phyloP scores from a whole-genome alignment of 2,888 invertebrate genomes.

The Ellobium chinense region DNA sequence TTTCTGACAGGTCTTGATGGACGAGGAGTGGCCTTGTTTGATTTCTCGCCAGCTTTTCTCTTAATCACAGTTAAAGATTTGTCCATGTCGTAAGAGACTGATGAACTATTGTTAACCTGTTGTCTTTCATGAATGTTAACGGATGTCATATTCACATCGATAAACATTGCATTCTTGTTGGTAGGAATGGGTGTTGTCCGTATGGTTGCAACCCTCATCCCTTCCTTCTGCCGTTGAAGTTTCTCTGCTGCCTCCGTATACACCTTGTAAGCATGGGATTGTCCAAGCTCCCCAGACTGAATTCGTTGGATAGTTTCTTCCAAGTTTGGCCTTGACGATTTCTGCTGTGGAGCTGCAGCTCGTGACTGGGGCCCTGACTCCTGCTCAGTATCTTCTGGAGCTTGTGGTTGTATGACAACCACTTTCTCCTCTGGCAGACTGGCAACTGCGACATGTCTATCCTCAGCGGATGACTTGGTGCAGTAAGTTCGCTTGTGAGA shows the following conservation, averaged over 20 bases:
- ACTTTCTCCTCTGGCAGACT: constrained; percentile 79
- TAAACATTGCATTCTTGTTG: constrained; percentile 62
- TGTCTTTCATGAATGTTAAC: constrained; percentile 20
- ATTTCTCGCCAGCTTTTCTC: constrained; percentile 12
- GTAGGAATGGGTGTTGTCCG: constrained; percentile 59
- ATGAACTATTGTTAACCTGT: constrained; percentile 8
- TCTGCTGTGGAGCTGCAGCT: neutral
- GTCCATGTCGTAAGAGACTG: neutral
- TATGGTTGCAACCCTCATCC: constrained; percentile 52
- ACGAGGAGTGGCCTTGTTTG: neutral
- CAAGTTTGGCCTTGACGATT: constrained; percentile 17
- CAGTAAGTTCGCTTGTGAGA: constrained; percentile 94
- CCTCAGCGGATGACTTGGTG: constrained; percentile 67
- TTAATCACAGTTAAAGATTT: constrained; percentile 8
- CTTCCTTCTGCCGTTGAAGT: constrained; percentile 55
- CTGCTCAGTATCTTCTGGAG: constrained; percentile 53
- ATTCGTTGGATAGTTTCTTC: constrained; percentile 54
- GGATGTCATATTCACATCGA: constrained; percentile 45
- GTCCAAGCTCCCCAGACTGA: constrained; percentile 59
- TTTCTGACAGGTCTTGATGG: constrained; percentile 10
- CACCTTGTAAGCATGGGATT: constrained; percentile 62
- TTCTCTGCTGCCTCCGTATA: constrained; percentile 67
- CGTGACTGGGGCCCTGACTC: neutral
- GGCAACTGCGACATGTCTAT: constrained; percentile 59
- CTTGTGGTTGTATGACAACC: constrained; percentile 64